Evolutionary conservation across 2,888 invertebrate species (phyloP), one percentile per base, ranked within the genome.

Genomic region (Tipula confusa): DNA sequence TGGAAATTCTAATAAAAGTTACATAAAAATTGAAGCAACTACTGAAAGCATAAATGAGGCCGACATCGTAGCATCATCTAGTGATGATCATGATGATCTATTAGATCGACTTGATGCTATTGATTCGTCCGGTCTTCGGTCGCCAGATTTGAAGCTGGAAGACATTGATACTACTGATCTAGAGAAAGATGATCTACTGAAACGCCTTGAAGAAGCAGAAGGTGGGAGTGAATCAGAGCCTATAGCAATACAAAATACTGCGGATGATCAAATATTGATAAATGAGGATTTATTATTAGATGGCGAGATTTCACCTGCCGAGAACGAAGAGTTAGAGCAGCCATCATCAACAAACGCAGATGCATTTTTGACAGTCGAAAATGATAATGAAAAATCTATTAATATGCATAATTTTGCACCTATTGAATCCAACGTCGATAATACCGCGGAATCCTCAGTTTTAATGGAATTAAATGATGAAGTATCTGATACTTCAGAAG

Each of bases 131-230:
- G 33, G 33, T 18, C 33, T 82, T 2, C 2, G 82, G 18, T 15
- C 29, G 1, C 82, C 82, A 11, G 82, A 82, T 82, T 33, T 82
- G 3, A 36, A 82, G 24, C 18, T 82, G 18, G 33, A 82, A 9
- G 82, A 82, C 15, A 82, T 82, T 18, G 82, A 33, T 33, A 29
- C 11, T 4, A 15, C 31, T 4, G 82, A 82, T 24, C 18, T 82
- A 3, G 82, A 82, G 9, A 82, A 82, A 18, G 82, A 82, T 82
- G 82, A 82, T 36, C 11, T 82, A 18, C 18, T 82, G 1, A 29
- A 82, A 33, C n/a, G 82, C 7, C 13, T 82, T 2, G 82, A 82
- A 82, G 82, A 82, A 6, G 82, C 82, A 36, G 82, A 82, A 36
- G 18, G 33, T 18, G 82, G 82, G 5, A 82, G 3, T 82, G 82